Evolutionary conservation across 1,140 invertebrate genomes (phyloP), one percentile per base, ranked within the genome.

Genomic region (Zaprionus kolodkinae): DNA sequence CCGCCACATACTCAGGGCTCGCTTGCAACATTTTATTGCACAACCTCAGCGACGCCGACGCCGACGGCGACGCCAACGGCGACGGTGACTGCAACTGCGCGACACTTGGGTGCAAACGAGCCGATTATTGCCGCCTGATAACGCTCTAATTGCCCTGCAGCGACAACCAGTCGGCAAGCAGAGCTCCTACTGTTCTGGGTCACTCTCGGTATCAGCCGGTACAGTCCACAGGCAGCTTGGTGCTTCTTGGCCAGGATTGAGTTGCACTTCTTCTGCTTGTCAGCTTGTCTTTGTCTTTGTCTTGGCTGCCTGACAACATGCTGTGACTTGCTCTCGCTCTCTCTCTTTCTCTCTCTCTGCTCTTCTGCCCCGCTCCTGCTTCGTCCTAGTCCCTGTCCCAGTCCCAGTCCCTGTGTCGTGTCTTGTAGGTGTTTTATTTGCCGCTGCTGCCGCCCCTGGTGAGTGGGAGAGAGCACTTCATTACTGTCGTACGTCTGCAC

Each of bases 41-140:
- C 65, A 76, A 85, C 62, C 69, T 67, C 65, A 81, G 60, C 69
- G 48, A 68, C 76, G 50, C 62, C 63, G 77, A 88, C 67, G 17
- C 45, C 4, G 45, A 21, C 7, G 6, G 9, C 13, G 45, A 48
- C 15, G 13, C 13, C 40, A 13, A 40, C 38, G 5, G 4, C 21
- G 21, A n/a, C 25, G 25, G 25, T 13, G 5, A 43, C 40, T 43
- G 40, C 40, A 45, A 45, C 40, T 45, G 40, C 33, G 38, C 45
- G 79, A 87, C 83, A 87, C 80, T 87, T 88, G 84, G 84, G 84
- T 87, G 84, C 84, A 87, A 87, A 87, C 84, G 84, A 87, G 84
- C 66, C 84, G 84, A 87, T 87, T 87, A 87, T 87, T 87, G 84
- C 84, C 84, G 84, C 84, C 80, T 88, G 84, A 87, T 87, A 87